Evolutionary conservation across 2,888 invertebrate genomes (phyloP).

Genomic region (Troides helena): DNA sequence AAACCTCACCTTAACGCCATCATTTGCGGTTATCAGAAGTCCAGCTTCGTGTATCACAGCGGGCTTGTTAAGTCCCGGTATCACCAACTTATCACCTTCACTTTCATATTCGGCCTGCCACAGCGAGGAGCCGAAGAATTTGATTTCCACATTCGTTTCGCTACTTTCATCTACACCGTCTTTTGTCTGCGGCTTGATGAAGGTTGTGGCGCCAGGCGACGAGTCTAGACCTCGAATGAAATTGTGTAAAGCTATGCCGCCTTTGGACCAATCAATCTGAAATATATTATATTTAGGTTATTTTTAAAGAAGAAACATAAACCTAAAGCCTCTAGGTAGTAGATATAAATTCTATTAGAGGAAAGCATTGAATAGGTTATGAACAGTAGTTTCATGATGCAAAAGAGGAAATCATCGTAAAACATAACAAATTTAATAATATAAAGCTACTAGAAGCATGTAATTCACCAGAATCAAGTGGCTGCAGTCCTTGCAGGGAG

Average conservation of each 20-base stretch:
- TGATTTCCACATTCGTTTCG: slow-evolving; percentile 56
- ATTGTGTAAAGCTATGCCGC: slow-evolving; percentile 90
- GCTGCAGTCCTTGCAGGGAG: too few relatives aligned
- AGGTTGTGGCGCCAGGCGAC: slow-evolving; percentile 93
- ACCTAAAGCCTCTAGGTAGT: neutral
- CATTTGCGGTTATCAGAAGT: slow-evolving; percentile 88
- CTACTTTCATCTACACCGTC: slow-evolving; percentile 60
- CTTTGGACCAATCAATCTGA: slow-evolving; percentile 86
- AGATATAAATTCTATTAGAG: too few relatives aligned
- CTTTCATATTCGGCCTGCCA: slow-evolving; percentile 81
- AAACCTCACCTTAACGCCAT: slow-evolving; percentile 83
- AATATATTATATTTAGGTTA: neutral
- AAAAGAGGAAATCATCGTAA: too few relatives aligned
- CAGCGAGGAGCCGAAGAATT: slow-evolving; percentile 89
- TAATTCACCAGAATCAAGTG: too few relatives aligned
- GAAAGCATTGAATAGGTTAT: too few relatives aligned
- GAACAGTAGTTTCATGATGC: too few relatives aligned
- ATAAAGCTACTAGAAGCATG: too few relatives aligned
- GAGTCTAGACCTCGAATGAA: slow-evolving; percentile 97
- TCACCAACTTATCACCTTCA: slow-evolving; percentile 78
- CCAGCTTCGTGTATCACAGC: slow-evolving; percentile 89
- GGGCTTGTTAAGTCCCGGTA: slow-evolving; percentile 81
- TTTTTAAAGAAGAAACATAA: neutral
- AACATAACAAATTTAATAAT: too few relatives aligned
- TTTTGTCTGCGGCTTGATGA: slow-evolving; percentile 60